Evolutionary conservation across 2,888 invertebrate species (phyloP), one percentile per base, ranked within the genome.

Genomic region (Hirtodrosophila trivittata): DNA sequence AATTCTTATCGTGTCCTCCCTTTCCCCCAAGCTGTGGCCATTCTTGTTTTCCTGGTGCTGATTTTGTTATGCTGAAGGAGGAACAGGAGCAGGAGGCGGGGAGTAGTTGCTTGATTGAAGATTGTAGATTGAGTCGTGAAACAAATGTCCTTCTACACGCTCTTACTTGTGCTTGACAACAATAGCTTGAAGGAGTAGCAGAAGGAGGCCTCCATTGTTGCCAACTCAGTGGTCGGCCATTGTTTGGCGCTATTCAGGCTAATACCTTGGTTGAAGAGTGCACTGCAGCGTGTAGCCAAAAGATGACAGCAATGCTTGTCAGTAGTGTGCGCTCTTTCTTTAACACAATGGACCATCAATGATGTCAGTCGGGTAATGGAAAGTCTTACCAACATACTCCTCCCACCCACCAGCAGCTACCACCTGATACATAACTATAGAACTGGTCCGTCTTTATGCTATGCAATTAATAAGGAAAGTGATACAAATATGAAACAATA

Each of bases 111-210:
- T 54, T 70, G 75, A 75, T 72, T 60, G 71, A 66, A 72, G 75
- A 66, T 72, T 57, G 54, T 39, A 75, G 75, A 72, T 72, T 72
- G 75, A 72, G 75, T 75, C 57, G 71, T 66, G 57, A 50, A 59
- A 58, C 67, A 71, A 72, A 67, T 71, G 76, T 52, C 59, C 62
- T 54, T 54, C 49, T 42, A 72, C 52, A 56, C 51, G 47, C 54
- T 33, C 35, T 14, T 35, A 14, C 50, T 50, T 47, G 16, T n/a
- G n/a, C 28, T 12, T 32, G 35, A 13, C 46, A 51, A 51, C 66
- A 69, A 63, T 47, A 55, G 28, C 46, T 26, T 35, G 32, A 30
- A 13, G 25, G 16, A 66, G 38, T 37, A 28, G 37, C 25, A 16
- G 25, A 21, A 66, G 37, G 42, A 52, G 41, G 56, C 45, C 39